Conservation (phyloP, 2,113 vertebrate genomes). For the Phodopus roborovskii region DNA sequence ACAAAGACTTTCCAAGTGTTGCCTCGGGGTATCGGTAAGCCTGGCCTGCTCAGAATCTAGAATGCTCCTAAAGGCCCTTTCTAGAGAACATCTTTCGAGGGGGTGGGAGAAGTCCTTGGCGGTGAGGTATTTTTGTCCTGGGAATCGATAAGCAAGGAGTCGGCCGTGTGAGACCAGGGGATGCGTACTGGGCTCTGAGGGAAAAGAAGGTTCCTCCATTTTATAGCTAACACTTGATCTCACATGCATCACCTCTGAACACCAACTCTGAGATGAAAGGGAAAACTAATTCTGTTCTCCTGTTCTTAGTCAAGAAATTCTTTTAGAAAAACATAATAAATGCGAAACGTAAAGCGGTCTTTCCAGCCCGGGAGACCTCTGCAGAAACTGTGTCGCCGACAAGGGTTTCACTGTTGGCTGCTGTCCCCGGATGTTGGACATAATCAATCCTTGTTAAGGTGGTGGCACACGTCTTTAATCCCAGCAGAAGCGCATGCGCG, state of each 20-base stretch:
- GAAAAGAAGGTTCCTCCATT: neutral
- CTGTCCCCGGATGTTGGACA: neutral
- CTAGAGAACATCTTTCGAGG: neutral
- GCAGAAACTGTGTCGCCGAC: neutral
- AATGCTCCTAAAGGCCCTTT: neutral
- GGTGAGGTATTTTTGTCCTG: neutral
- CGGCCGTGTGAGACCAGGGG: neutral
- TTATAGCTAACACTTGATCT: neutral
- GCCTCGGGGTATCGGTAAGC: neutral
- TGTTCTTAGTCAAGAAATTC: neutral
- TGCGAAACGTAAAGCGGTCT: neutral
- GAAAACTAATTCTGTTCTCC: neutral
- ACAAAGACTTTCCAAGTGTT: neutral
- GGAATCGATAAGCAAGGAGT: neutral
- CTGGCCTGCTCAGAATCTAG: neutral
- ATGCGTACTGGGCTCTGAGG: neutral
- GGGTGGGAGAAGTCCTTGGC: neutral
- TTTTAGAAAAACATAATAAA: neutral
- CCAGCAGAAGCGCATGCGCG: no score
- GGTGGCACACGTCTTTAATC: no score
- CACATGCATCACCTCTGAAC: neutral
- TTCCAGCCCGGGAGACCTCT: accelerated
- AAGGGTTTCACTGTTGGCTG: neutral
- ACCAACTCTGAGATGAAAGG: neutral
- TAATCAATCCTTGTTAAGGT: neutral